Evolutionary conservation across 2,888 invertebrate species (phyloP).

Genomic region (Germaria angustata): DNA sequence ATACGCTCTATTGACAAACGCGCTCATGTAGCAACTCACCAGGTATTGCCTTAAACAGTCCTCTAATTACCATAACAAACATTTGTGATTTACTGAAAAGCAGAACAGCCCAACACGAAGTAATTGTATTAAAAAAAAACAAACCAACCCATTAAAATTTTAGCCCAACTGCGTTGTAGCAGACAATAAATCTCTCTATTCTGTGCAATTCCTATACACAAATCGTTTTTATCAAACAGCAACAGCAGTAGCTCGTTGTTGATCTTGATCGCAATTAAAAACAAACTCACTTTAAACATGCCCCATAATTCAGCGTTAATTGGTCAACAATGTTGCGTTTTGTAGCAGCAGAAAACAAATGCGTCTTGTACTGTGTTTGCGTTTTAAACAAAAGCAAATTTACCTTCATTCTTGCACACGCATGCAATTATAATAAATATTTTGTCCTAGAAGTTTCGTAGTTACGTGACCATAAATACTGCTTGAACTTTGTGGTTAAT

Average conservation of each 20-base stretch:
- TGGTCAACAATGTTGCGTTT: conserved; percentile 31
- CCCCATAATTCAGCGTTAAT: conserved; percentile 47
- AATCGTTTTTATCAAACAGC: not conserved
- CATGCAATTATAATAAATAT: conserved; percentile 39
- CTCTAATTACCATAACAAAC: not conserved
- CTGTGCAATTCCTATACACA: not conserved
- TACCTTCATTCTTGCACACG: conserved; percentile 15
- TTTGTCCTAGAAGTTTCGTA: not conserved
- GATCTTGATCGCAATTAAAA: conserved; percentile 49
- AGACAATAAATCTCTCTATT: not conserved
- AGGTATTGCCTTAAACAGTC: too few species aligned
- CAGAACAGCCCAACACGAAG: not conserved
- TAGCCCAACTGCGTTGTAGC: not conserved
- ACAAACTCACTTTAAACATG: conserved; percentile 20
- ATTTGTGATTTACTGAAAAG: not conserved
- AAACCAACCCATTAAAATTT: not conserved
- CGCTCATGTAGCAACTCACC: too few species aligned
- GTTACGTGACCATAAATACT: conserved; percentile 28
- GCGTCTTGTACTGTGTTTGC: not conserved
- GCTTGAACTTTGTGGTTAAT: conserved; percentile 24
- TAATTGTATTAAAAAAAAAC: not conserved
- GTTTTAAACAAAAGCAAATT: conserved; percentile 9
- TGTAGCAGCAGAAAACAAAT: not conserved
- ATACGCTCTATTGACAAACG: too few species aligned
- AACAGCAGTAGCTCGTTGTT: not conserved